Evolutionary conservation across 2,113 vertebrate species (phyloP), one percentile per base, ranked within the genome.

Genomic region (Phylloscopus trochiloides): DNA sequence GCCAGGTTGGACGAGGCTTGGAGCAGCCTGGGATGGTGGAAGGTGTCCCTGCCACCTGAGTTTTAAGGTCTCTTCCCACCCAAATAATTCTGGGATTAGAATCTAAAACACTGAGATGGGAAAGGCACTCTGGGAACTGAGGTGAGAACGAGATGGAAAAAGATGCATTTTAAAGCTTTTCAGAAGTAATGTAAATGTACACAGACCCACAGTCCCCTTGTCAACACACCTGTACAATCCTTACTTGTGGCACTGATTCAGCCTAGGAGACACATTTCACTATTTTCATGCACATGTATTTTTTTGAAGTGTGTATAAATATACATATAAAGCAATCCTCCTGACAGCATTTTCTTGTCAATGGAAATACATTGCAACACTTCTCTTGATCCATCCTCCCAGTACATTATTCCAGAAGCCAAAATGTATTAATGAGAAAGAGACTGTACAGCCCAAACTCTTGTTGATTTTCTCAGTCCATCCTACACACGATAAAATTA

Each of bases 401-500:
- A 26, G 42, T 21, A 73, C 88, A 32, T 66, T 66, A 85, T 87
- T 68, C 42, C 59, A 77, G 50, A 51, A 94, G 22, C 51, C 51
- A 89, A 88, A 73, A 76, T 26, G 34, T 43, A 74, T 83, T 51
- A 68, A 91, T 47, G 47, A 91, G 28, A 25, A 66, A 79, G 45
- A 95, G 42, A 51, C 38, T 55, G 14, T 31, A 52, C 48, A 82
- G 65, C n/a, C 28, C 81, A 82, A 91, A 71, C 3, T 15, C 67
- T 54, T 77, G 47, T 52, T 94, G 82, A 43, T 86, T 73, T 94
- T 91, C 78, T 90, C 86, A 92, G 79, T 20, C 79, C 79, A 47
- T 73, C 92, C 86, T 55, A 95, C 92, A 71, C 67, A 66, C 0
- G 3, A 36, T 34, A 95, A 94, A 95, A 92, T 88, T 88, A 93